Evolutionary conservation across 2,113 vertebrate genomes (phyloP), one percentile per base, ranked within the genome.

Genomic region (Centropus bengalensis): DNA sequence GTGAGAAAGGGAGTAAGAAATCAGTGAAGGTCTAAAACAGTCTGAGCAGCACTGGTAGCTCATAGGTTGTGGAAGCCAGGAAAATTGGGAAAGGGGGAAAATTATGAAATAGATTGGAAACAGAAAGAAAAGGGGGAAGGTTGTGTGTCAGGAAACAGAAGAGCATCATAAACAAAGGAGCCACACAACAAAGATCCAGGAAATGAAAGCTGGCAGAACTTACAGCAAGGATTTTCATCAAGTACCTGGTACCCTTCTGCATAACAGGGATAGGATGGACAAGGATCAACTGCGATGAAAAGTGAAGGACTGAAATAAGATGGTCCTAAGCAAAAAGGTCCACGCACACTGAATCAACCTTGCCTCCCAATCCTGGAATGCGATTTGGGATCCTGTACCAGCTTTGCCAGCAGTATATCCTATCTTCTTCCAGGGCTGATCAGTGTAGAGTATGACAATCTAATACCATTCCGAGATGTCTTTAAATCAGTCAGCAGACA

Each of bases 371-470:
- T 52, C n/a, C 9, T 60, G 54, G 54, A 89, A 89, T 44, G 28
- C 26, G 81, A 84, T 47, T 2, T 30, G 52, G 28, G 54, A 81
- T 78, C 24, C 38, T 6, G 7, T 42, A 78, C 16, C 28, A 82
- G 56, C n/a, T 45, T 56, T 63, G 60, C 14, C 36, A 88, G 49
- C 10, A 60, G 18, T 42, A 33, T 10, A 82, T 23, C 18, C 62
- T 40, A 2, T n/a, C 36, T 76, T 71, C 18, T 49, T 42, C 26
- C 49, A 79, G 28, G 20, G 16, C 18, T 69, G 38, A 68, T 45
- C 28, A 68, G 27, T 0, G 0, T 9, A 62, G 36, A 2, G 64
- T 23, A 5, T 70, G 56, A 54, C 40, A 84, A 58, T 40, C 23
- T 56, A 87, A 54, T 8, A 82, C 12, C 42, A 38, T 30, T 78